A percentile compares a stretch with the other conserved stretches of the same genome.
These are phyloP conservation scores for Halcyon senegalensis DNA, from an alignment of 2,113 vertebrate genomes.

Conservation along the genomic window DNA sequence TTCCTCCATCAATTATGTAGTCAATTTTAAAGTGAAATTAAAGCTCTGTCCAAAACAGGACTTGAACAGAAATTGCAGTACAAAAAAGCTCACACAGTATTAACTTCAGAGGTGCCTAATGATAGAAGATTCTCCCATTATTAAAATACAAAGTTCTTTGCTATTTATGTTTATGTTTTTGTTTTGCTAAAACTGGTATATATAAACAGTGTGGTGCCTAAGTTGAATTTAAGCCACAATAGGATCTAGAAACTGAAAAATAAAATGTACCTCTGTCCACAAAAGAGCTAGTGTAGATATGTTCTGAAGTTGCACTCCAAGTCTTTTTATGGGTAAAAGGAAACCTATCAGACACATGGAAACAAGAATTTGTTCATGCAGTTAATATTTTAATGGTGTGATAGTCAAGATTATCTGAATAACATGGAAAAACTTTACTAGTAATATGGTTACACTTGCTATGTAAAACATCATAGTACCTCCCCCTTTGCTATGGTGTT, in stretches of 20 bases:
- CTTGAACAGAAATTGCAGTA: background rate
- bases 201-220: background rate
- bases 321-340: background rate
- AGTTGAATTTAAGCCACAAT: background rate
- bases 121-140: background rate
- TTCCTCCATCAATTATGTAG: background rate
- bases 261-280: no score
- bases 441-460: background rate
- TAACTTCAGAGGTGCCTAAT: background rate
- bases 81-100: background rate
- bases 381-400: background rate
- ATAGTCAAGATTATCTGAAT: background rate
- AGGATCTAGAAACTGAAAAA: background rate
- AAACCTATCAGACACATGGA: background rate
- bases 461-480: background rate
- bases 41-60: background rate
- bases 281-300: background rate
- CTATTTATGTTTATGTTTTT: fast-evolving
- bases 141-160: background rate
- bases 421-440: background rate
- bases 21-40: background rate
- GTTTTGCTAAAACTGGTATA: background rate
- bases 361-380: background rate
- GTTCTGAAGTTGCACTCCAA: background rate
- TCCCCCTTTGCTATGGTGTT: background rate